Conservation (phyloP, 1,140 invertebrate genomes). For the Spodoptera litura region DNA sequence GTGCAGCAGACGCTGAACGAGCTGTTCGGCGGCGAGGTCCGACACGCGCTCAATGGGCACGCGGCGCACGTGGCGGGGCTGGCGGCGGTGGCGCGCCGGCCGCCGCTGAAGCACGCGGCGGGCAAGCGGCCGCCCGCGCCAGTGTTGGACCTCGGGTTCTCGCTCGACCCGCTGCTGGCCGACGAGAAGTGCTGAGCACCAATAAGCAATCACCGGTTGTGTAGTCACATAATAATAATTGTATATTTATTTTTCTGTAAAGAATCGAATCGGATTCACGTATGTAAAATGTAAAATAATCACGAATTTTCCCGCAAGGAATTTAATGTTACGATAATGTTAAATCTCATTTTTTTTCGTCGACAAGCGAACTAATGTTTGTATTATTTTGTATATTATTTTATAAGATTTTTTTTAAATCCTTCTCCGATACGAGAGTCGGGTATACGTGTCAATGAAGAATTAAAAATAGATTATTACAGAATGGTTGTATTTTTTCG, state of each 20-base stretch:
- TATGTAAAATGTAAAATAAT: conserved; percentile 71
- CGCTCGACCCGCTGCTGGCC: conserved; percentile 80
- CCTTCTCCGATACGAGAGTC: conserved; percentile 65
- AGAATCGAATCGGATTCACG: conserved; percentile 73
- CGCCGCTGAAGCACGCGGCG: conserved; percentile 47
- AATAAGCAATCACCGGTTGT: conserved; percentile 78
- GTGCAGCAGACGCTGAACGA: conserved; percentile 73
- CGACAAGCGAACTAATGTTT: conserved; percentile 79
- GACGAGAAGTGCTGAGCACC: conserved; percentile 83
- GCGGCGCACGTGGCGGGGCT: conserved; percentile 48
- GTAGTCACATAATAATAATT: conserved; percentile 77
- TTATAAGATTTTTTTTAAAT: conserved; percentile 83
- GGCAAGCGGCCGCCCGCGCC: conserved; percentile 57
- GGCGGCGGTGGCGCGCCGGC: conserved; percentile 56
- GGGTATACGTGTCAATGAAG: conserved; percentile 66
- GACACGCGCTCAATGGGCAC: conserved; percentile 76
- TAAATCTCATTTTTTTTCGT: conserved; percentile 77
- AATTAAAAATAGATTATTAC: conserved; percentile 81
- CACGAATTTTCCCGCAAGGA: conserved; percentile 73
- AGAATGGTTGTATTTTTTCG: conserved; percentile 83
- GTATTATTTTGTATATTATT: conserved; percentile 87
- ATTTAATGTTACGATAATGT: conserved; percentile 74
- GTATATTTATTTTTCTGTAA: conserved; percentile 86
- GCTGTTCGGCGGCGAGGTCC: conserved; percentile 63
- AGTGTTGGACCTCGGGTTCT: conserved; percentile 79